A percentile compares a stretch with the other conserved stretches of the same genome.
These are phyloP conservation scores for Rallus limicola DNA, from an alignment of 2,113 vertebrate species.

Conservation along the genomic window DNA sequence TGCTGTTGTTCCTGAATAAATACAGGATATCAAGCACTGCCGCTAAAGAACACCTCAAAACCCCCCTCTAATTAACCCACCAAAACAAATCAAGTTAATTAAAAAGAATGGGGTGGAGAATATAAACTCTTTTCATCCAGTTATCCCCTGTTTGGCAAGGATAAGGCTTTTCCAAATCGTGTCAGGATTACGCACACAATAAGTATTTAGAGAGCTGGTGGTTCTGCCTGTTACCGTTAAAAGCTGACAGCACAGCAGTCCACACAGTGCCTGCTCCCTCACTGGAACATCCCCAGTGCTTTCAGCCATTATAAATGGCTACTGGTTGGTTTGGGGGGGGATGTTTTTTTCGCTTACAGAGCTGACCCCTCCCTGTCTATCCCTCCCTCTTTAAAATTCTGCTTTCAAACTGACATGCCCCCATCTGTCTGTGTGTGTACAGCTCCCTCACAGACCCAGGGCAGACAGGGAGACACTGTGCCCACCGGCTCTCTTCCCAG, in stretches of 20 bases:
- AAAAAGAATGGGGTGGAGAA: neutral
- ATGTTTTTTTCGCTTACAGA: neutral
- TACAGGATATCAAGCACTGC: neutral
- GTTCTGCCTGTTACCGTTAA: neutral
- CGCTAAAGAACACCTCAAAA: neutral
- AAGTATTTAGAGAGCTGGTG: neutral
- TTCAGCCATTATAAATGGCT: neutral
- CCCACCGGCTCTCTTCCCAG: neutral
- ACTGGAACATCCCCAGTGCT: neutral
- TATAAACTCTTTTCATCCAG: neutral
- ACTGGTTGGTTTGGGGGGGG: neutral
- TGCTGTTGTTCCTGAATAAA: neutral
- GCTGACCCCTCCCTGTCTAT: neutral
- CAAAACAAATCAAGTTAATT: constrained; percentile 41
- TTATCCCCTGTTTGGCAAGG: neutral
- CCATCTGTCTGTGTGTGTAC: neutral
- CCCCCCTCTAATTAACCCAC: constrained; percentile 29
- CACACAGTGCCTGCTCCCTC: neutral
- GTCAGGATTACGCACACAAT: neutral
- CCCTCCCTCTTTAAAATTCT: neutral
- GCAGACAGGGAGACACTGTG: neutral
- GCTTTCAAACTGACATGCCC: neutral
- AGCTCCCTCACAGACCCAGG: neutral
- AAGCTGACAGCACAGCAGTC: neutral
- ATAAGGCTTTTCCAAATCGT: neutral